A percentile compares a stretch with the other conserved stretches of the same genome.
Evolutionary conservation across 1,140 invertebrate genomes (phyloP).

Genomic region (Lutraria rhynchaena): DNA sequence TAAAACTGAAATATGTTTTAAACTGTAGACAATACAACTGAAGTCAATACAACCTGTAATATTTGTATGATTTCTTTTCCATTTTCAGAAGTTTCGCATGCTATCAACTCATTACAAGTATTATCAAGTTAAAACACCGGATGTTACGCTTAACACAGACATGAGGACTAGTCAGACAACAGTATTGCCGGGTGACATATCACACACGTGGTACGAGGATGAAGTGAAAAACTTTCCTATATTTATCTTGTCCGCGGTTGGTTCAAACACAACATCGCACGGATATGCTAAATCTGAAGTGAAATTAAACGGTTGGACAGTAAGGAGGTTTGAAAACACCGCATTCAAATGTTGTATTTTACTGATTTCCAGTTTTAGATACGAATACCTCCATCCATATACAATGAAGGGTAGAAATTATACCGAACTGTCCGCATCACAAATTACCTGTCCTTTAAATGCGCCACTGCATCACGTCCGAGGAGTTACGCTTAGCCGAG

Average conservation of each 20-base stretch:
- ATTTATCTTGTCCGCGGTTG: constrained; percentile 6
- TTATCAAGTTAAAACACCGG: too few relatives aligned
- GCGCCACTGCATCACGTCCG: not conserved
- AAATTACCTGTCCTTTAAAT: constrained; percentile 14
- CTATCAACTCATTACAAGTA: too few relatives aligned
- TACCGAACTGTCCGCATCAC: not conserved
- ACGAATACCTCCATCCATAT: constrained; percentile 8
- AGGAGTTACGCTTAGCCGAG: not conserved
- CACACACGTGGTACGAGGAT: too few relatives aligned
- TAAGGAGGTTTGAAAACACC: not conserved
- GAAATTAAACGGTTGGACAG: constrained; percentile 18
- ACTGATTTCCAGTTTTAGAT: not conserved
- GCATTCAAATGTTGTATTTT: constrained; percentile 22
- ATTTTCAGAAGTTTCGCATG: too few relatives aligned
- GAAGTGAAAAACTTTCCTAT: too few relatives aligned
- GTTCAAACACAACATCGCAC: not conserved
- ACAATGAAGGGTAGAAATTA: not conserved
- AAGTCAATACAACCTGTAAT: too few relatives aligned
- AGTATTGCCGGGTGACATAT: too few relatives aligned
- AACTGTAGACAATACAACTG: too few relatives aligned
- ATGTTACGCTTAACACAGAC: too few relatives aligned
- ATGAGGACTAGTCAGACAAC: too few relatives aligned
- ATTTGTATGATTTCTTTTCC: too few relatives aligned
- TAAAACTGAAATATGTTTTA: too few relatives aligned
- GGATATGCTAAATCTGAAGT: not conserved